Base-by-base conservation (phyloP, 2,888 invertebrate genomes). In the Clivina fossor region DNA sequence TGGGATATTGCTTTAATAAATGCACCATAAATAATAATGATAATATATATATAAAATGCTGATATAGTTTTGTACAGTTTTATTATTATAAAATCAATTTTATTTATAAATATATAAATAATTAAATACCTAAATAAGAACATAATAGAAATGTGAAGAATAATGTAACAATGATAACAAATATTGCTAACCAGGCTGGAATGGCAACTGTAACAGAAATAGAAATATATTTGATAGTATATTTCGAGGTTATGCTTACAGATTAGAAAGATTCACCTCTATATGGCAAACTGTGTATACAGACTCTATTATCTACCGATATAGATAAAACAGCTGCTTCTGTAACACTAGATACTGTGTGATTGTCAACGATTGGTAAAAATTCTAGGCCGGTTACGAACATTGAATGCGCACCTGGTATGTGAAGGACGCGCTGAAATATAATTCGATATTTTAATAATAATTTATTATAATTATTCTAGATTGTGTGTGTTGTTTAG, bases 351-450 rank as follows among this genome's bases (percentile, higher is more conserved):
- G 86, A 84, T 58, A 89, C 82, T 35, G 87, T 79, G 37, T 86
- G 84, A 18, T 84, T 84, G 70, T 89, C 88, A 66, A 77, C 78
- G 58, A 81, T 81, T 20, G 93, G 92, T 65, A 97, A 78, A 78
- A 99, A 98, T 77, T 92, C 90, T 63, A 99, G 77, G 8, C 95
- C 96, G 47, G 98, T 98, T 60, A 99, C 91, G 78, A 99, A 99
- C 86, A 95, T 94, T 68, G 88, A 89, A 80, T 98, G 97, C 59
- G 92, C 93, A 68, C 83, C 83, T 62, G 83, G 78, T 70, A 95
- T 85, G 74, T 88, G 86, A 65, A 94, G 80, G 60, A 93, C 84
- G 66, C 85, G 84, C 89, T 93, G 75, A 3, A 75, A 71, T 63
- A 41, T 22, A n/a, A 26, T 26, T 7, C 5, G 26, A 26, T 26